Evolutionary conservation across 2,113 vertebrate species (phyloP), one percentile per base, ranked within the genome.

Genomic region (Rhabdomys dilectus): DNA sequence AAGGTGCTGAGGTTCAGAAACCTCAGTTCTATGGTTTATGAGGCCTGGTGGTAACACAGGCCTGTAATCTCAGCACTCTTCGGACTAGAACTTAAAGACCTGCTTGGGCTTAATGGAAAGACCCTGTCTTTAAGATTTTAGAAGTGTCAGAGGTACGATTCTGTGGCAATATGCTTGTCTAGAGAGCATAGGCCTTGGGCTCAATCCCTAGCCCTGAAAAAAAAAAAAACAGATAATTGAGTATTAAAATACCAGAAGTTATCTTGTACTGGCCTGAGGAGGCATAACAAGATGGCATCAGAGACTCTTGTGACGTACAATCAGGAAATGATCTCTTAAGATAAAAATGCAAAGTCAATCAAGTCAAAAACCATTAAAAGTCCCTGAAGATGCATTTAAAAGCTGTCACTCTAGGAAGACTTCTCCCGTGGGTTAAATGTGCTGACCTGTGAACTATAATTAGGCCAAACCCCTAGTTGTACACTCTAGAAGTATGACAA

Each of bases 321-420:
- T 66, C 51, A 51, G 34, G 24, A 84, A 95, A 85, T 24, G 31
- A 81, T 78, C 42, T 84, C 22, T 89, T 86, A 42, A 90, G 88
- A 95, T 58, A 90, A 95, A 94, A 92, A 86, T 19, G 51, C 62
- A 93, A 12, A 85, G 64, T 39, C 21, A 76, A 91, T 72, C 75
- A 93, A 45, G 29, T 88, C 72, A 53, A 42, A 90, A 95, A 39
- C 91, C 51, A 87, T 24, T 31, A 62, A 48, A 81, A 48, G 36
- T 68, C 8, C 12, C 62, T 45, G 31, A 53, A 53, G 73, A 42
- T 53, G 45, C 73, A 24, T 34, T 21, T 5, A 62, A 68, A 68
- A 88, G 68, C 9, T 53, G 24, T 9, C 29, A 4, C 48, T 93
- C 21, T 31, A 62, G 70, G 21, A 80, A 48, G 42, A 34, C 12